Evolutionary conservation across 2,797 vertebrate species (phyloP).

Genomic region (Spinus olivaceus): DNA sequence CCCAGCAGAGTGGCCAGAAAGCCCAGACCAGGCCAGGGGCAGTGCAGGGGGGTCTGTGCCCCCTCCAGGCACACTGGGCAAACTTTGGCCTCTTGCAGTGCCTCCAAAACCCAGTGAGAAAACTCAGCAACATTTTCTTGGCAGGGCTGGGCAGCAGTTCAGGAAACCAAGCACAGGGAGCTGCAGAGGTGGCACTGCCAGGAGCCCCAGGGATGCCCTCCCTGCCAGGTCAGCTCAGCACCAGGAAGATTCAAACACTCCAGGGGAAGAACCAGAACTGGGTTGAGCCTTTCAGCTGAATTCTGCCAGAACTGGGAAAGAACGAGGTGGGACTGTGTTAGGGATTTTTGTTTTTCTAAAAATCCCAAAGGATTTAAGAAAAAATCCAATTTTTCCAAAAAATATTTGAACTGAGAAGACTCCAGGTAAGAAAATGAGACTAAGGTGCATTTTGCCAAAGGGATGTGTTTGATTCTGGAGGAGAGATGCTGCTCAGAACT

Average conservation of each 20-base stretch:
- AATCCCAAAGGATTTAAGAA: neutral
- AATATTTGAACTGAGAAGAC: neutral
- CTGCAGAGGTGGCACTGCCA: neutral
- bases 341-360: neutral
- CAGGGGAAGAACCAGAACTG: neutral
- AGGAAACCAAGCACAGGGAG: neutral
- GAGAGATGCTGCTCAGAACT: neutral
- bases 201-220: neutral
- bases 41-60: neutral
- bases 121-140: neutral
- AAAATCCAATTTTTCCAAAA: neutral
- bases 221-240: neutral
- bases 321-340: rapidly evolving
- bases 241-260: neutral
- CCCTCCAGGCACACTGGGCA: neutral
- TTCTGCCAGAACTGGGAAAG: neutral
- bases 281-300: neutral
- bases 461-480: neutral
- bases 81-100: rapidly evolving
- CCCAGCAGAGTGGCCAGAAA: neutral
- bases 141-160: neutral
- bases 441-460: neutral
- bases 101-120: neutral
- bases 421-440: neutral
- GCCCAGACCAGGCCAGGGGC: neutral